A percentile compares a stretch with the other conserved stretches of the same genome.
phyloP scores from a whole-genome alignment of 2,888 invertebrate species.

The Trisateles emortualis region DNA sequence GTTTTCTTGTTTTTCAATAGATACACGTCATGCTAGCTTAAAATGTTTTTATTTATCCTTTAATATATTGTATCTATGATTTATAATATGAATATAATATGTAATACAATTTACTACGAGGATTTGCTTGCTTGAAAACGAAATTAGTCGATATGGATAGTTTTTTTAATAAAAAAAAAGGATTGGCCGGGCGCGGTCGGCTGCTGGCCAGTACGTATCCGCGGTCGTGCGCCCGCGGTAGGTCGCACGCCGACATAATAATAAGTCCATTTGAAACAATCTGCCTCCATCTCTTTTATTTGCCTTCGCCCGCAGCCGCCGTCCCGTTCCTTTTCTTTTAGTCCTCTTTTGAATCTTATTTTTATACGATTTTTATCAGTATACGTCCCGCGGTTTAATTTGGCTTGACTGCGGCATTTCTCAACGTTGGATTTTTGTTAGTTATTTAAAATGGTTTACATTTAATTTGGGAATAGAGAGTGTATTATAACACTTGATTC shows the following conservation, averaged over 20 bases:
- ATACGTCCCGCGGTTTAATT: constrained; percentile 43
- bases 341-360: constrained; percentile 54
- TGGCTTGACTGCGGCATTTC: constrained; percentile 31
- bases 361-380: constrained; percentile 53
- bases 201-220: constrained; percentile 31
- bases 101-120: not conserved
- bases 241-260: constrained; percentile 65
- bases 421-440: constrained; percentile 14
- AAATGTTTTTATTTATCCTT: no score
- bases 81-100: no score
- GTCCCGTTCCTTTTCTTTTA: constrained; percentile 57
- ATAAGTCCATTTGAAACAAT: constrained; percentile 77
- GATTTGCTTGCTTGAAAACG: constrained; percentile 1
- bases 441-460: constrained; percentile 8
- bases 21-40: no score
- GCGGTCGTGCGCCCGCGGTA: constrained; percentile 56
- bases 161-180: constrained; percentile 28
- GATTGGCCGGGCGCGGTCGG: constrained; percentile 21
- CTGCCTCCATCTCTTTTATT: constrained; percentile 64
- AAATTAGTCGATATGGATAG: constrained; percentile 33
- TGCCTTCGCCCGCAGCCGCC: constrained; percentile 56
- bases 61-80: no score
- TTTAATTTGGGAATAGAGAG: constrained; percentile 1
- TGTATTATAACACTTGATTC: not conserved
- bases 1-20: no score